Base-by-base conservation (phyloP, 2,113 vertebrate genomes). In the Stegostoma tigrinum region DNA sequence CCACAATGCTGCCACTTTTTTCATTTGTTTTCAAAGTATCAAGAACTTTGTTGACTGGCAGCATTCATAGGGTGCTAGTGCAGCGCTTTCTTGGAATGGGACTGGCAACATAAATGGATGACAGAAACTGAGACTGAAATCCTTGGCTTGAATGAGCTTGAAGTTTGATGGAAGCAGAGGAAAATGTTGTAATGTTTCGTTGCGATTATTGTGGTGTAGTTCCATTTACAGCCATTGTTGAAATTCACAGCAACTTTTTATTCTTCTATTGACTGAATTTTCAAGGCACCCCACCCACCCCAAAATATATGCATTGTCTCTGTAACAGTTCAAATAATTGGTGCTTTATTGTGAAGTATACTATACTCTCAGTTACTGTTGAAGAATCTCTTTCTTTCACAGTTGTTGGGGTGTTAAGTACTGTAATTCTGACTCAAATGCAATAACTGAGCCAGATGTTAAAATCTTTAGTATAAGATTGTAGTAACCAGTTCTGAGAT, bases 361-460 rank as follows among this genome's bases (percentile, higher is more conserved):
- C n/a, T 38, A 66, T 66, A 38, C 17, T 34, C 89, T 93, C 19
- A 38, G 89, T 34, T 52, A 90, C 89, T 66, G 17, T 64, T 64
- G 61, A 93, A 64, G 87, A 90, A 93, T 61, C 7, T 34, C 52
- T 52, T 87, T 23, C 45, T 87, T 38, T 86, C 83, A 72, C 70
- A 61, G 21, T 61, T 61, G 30, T 30, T 89, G 86, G 61, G 86
- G 86, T 68, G 67, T 10, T 89, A 89, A 89, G 12, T 89, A 10
- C 86, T 93, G 61, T 67, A 67, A 67, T 93, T n/a, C 89, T 93
- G 89, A 66, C 89, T 93, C 89, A 38, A 91, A 93, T 93, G 89
- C 55, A 93, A 38, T 93, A 93, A 93, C 89, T 93, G 89, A 93
- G 89, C 89, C 89, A 93, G 89, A 93, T 19, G 87, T 66, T 93